Conservation (phyloP, 2,888 invertebrate species). For the Myathropa florea region DNA sequence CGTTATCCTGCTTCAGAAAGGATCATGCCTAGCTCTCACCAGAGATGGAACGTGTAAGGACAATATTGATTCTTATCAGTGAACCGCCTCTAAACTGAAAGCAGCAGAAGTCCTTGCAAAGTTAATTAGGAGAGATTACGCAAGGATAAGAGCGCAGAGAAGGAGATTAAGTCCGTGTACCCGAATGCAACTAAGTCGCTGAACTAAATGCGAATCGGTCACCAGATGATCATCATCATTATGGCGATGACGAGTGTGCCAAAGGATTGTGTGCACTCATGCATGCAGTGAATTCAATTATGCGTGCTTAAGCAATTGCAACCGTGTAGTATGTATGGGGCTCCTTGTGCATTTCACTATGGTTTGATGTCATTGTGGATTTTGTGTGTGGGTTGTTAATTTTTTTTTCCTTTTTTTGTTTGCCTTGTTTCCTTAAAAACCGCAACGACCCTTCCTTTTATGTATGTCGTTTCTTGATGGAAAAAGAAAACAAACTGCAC, state of each 20-base stretch:
- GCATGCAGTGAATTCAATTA: conserved; percentile 60
- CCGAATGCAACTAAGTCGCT: conserved; percentile 11
- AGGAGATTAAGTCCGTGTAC: neutral
- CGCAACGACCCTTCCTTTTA: neutral
- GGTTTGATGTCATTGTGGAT: neutral
- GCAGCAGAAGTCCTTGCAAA: conserved; percentile 50
- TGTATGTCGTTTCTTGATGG: neutral
- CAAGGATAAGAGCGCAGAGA: neutral
- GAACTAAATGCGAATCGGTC: conserved; percentile 58
- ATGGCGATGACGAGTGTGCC: conserved; percentile 40
- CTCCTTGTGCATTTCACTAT: conserved; percentile 32
- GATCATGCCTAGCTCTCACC: neutral
- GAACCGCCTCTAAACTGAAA: conserved; percentile 24
- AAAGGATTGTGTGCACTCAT: conserved; percentile 43
- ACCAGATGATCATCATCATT: conserved; percentile 53
- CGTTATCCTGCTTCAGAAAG: conserved; percentile 47
- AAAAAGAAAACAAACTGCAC: conserved; percentile 15
- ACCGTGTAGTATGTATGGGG: conserved; percentile 7
- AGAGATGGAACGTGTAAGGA: conserved; percentile 10
- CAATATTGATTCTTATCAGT: conserved; percentile 64
- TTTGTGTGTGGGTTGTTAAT: neutral
- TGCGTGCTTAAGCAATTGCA: conserved; percentile 59
- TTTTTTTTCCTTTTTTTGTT: neutral
- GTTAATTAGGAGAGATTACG: conserved; percentile 65
- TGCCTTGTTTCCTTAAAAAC: conserved; percentile 4